Evolutionary conservation across 2,113 vertebrate genomes (phyloP).

Genomic region (Pelodiscus sinensis): DNA sequence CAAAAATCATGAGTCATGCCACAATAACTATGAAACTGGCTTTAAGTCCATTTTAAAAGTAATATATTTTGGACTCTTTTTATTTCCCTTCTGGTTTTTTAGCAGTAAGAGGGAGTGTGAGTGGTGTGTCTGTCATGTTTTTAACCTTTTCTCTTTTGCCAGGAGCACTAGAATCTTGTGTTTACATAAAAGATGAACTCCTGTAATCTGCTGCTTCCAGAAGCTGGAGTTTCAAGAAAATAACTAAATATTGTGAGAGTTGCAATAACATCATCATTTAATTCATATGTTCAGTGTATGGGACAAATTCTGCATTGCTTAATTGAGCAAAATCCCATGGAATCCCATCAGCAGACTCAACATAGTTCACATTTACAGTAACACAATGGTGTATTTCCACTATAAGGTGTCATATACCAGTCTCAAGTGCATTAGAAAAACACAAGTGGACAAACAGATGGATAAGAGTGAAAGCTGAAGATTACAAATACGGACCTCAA

Average conservation of each 20-base stretch:
- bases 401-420: neutral
- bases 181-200: neutral
- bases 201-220: neutral
- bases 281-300: neutral
- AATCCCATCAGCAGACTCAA: neutral
- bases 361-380: neutral
- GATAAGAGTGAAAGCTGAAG: neutral
- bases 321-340: neutral
- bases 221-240: neutral
- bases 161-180: neutral
- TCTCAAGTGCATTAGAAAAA: neutral
- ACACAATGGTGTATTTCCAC: neutral
- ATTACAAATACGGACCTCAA: neutral
- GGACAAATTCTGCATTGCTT: neutral
- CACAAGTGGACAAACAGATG: rapidly evolving
- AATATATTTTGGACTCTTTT: neutral
- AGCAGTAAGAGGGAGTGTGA: neutral
- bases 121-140: neutral
- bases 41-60: neutral
- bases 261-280: slow-evolving; percentile 3
- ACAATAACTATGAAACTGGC: neutral
- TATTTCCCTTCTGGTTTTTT: neutral
- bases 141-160: neutral
- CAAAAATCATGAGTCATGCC: neutral
- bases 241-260: neutral